A percentile compares a stretch with the other conserved stretches of the same genome.
Conservation (phyloP, 2,888 invertebrate species). For the Chloroclysta siterata region DNA sequence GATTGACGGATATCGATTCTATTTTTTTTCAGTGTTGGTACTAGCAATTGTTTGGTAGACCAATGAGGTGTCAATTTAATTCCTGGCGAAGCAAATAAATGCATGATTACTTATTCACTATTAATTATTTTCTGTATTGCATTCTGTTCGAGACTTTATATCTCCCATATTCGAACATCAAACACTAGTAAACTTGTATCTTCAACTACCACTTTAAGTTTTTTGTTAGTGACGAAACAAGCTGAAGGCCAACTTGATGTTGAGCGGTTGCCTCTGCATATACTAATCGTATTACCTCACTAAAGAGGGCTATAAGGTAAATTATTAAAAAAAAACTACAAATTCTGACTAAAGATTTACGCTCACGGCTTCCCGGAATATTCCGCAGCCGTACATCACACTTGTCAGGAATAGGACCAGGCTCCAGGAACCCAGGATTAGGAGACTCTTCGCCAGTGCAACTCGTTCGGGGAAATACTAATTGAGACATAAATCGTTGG, state of each 20-base stretch:
- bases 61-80: neutral
- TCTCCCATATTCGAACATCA: too few species aligned
- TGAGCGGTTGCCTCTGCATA: too few species aligned
- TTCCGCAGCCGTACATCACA: conserved; percentile 16
- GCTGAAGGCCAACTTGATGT: neutral
- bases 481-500: neutral
- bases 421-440: conserved; percentile 12
- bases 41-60: neutral
- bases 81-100: too few species aligned
- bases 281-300: too few species aligned
- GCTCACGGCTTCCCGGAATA: neutral
- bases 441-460: neutral
- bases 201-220: neutral
- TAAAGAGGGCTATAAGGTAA: too few species aligned
- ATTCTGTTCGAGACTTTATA: too few species aligned
- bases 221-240: too few species aligned
- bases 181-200: too few species aligned
- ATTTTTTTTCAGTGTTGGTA: neutral
- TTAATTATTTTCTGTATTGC: too few species aligned
- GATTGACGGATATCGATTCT: conserved; percentile 9
- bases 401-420: conserved; percentile 11
- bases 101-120: too few species aligned
- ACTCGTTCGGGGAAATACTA: neutral
- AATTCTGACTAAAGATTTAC: neutral
- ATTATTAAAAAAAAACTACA: too few species aligned